These are phyloP conservation scores for Ceyx melanurus DNA, from an alignment of 2,113 vertebrate genomes.

Conservation along the genomic window DNA sequence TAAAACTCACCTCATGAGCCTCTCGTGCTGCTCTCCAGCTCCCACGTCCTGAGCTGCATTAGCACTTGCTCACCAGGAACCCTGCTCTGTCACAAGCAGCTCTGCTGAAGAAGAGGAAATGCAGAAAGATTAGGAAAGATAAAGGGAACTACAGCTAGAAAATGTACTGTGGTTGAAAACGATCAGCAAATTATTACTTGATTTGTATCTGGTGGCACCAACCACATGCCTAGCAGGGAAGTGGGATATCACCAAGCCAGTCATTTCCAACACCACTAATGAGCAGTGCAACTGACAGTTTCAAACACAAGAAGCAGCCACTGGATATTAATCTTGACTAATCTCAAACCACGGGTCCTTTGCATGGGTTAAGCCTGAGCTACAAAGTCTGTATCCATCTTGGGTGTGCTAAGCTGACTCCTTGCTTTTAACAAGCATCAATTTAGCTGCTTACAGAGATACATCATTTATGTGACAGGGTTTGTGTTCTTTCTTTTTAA, in stretches of 20 bases:
- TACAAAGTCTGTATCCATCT: not conserved
- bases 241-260: not conserved
- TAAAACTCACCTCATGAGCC: not conserved
- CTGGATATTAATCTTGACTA: not conserved
- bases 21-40: not conserved
- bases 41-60: not conserved
- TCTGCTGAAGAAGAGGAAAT: not conserved
- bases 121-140: not conserved
- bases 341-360: not conserved
- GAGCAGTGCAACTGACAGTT: not conserved
- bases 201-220: not conserved
- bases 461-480: not conserved
- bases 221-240: not conserved
- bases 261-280: not conserved
- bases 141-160: not conserved
- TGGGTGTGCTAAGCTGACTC: not conserved
- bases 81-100: not conserved
- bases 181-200: not conserved
- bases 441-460: not conserved
- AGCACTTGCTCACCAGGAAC: not conserved
- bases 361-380: not conserved
- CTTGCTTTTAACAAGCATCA: not conserved
- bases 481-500: not conserved
- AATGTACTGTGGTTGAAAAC: not conserved
- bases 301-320: not conserved